These are phyloP conservation scores for Neria commutata DNA, from an alignment of 2,888 invertebrate genomes.

Conservation along the genomic window DNA sequence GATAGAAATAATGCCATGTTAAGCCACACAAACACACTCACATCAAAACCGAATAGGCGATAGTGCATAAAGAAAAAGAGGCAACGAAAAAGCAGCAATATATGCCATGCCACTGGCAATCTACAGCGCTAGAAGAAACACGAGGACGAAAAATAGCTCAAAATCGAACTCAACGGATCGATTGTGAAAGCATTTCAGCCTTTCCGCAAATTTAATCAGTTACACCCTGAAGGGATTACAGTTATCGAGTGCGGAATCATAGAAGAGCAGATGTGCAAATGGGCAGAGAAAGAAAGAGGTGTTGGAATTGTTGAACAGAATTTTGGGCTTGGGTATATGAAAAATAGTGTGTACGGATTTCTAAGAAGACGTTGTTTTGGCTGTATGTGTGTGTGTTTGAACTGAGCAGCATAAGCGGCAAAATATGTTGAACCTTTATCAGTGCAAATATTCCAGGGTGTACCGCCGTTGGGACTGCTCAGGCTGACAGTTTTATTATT, in stretches of 20 bases:
- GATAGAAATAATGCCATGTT: background rate
- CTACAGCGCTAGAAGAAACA: background rate
- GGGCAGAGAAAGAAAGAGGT: background rate
- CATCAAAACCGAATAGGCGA: background rate
- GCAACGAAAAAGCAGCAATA: background rate
- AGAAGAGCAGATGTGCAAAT: background rate
- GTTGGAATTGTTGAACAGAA: background rate
- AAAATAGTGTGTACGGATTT: too few relatives aligned
- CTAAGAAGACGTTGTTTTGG: too few relatives aligned
- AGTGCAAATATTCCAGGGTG: too few relatives aligned
- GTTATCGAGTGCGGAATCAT: background rate
- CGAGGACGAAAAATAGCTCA: background rate
- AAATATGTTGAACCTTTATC: too few relatives aligned
- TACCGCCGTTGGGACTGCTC: too few relatives aligned
- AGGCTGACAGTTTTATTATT: too few relatives aligned
- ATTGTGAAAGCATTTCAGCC: slow-evolving; percentile 8
- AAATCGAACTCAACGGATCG: background rate
- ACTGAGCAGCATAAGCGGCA: too few relatives aligned
- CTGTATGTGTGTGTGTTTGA: too few relatives aligned
- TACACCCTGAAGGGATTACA: slow-evolving; percentile 14
- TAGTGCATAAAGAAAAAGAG: background rate
- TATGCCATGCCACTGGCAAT: too few relatives aligned
- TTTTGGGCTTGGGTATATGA: too few relatives aligned
- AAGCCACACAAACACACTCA: background rate
- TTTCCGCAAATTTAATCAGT: slow-evolving; percentile 43